phyloP scores from a whole-genome alignment of 2,113 vertebrate species.

The Hemiprocne comata region DNA sequence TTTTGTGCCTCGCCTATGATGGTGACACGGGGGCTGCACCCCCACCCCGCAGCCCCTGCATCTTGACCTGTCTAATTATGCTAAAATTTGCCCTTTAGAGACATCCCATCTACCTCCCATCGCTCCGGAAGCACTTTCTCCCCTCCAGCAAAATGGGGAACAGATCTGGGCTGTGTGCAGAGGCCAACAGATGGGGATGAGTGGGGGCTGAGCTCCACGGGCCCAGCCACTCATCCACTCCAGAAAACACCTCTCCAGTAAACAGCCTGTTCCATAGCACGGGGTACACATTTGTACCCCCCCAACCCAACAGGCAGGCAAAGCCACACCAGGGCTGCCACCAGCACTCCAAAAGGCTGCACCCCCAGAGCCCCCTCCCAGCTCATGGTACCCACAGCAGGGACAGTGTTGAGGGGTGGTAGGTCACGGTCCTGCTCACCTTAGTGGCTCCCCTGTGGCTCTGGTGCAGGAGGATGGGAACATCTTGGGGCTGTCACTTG shows the following conservation, averaged over 20 bases:
- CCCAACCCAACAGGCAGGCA: background rate
- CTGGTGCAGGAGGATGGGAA: background rate
- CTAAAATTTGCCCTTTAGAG: background rate
- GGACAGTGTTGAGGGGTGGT: fast-evolving
- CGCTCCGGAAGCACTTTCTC: background rate
- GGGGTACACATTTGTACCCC: fast-evolving
- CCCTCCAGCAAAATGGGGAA: background rate
- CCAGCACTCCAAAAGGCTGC: background rate
- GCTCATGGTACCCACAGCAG: fast-evolving
- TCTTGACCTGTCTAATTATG: background rate
- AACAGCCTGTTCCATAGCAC: fast-evolving
- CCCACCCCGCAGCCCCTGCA: background rate
- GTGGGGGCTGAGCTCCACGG: background rate
- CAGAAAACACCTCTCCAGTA: background rate
- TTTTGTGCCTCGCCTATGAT: background rate
- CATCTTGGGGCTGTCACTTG: fast-evolving
- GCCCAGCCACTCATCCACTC: background rate
- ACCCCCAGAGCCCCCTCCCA: background rate
- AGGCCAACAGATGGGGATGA: fast-evolving
- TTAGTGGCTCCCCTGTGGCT: fast-evolving
- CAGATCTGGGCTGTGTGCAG: background rate
- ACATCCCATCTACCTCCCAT: background rate
- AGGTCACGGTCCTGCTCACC: background rate
- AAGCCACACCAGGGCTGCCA: background rate
- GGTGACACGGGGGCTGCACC: fast-evolving